Percentiles rank a stretch among this genome's conserved stretches.
These are phyloP conservation scores for Achlya flavicornis DNA, from an alignment of 2,888 invertebrate genomes.

Conservation along the genomic window DNA sequence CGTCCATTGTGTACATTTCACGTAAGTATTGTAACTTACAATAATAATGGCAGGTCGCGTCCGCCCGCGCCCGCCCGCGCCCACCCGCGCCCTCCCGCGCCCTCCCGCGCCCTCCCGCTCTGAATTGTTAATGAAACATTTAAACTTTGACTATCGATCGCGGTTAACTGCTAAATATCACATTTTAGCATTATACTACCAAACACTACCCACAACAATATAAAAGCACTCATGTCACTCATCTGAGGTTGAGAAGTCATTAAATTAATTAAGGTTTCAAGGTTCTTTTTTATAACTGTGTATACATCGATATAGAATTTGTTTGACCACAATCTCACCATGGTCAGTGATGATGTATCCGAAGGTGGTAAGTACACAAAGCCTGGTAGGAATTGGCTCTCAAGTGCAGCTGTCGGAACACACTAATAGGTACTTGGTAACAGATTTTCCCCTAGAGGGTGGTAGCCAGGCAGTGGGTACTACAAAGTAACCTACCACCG, in stretches of 20 bases:
- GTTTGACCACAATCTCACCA: too few species aligned
- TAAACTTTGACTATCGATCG: conserved; percentile 48
- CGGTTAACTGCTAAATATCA: conserved; percentile 34
- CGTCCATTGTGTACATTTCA: conserved; percentile 26
- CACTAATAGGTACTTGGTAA: too few species aligned
- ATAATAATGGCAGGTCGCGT: conserved; percentile 19
- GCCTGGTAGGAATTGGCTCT: too few species aligned
- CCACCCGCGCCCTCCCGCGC: not conserved
- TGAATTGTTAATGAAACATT: conserved; percentile 51
- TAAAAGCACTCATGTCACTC: conserved; percentile 1
- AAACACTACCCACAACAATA: conserved; percentile 13
- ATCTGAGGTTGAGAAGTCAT: not conserved
- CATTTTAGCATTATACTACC: conserved; percentile 28
- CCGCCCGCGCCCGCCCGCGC: conserved; percentile 21
- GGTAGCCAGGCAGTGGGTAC: too few species aligned
- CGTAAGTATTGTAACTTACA: conserved; percentile 20
- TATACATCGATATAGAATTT: too few species aligned
- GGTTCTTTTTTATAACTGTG: too few species aligned
- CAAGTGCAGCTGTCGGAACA: too few species aligned
- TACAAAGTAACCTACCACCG: too few species aligned
- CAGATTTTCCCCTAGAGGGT: too few species aligned
- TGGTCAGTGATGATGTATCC: too few species aligned
- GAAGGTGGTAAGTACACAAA: too few species aligned
- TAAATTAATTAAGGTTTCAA: conserved; percentile 3
- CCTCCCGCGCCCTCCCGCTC: conserved; percentile 29